phyloP scores from a whole-genome alignment of 2,888 invertebrate genomes.

The Drepanosiphum platanoidis region DNA sequence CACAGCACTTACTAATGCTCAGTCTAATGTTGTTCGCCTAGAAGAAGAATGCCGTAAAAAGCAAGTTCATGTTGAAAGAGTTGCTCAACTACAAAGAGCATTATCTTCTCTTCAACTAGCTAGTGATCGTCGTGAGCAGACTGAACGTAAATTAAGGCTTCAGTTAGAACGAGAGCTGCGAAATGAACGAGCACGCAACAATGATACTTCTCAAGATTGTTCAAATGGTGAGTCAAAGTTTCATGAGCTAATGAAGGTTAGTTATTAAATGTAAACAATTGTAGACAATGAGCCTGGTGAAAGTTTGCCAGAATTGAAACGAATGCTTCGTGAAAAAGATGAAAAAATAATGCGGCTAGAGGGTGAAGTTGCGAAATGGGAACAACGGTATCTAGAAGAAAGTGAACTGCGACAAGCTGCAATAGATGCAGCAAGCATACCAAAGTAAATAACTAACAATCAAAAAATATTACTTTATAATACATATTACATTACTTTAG shows the following conservation, averaged over 20 bases:
- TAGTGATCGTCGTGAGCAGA: constrained; percentile 85
- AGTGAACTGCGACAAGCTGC: constrained; percentile 82
- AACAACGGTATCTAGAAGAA: constrained; percentile 85
- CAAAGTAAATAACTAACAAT: constrained; percentile 70
- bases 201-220: constrained; percentile 66
- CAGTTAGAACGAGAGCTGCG: constrained; percentile 87
- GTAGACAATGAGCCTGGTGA: constrained; percentile 64
- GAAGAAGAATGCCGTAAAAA: constrained; percentile 92
- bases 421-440: constrained; percentile 81
- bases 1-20: constrained; percentile 89
- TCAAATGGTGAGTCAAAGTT: constrained; percentile 66
- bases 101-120: constrained; percentile 83
- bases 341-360: constrained; percentile 79
- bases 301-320: constrained; percentile 71
- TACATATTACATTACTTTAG: constrained; percentile 68
- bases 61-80: constrained; percentile 84
- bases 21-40: constrained; percentile 84
- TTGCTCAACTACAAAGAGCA: constrained; percentile 84
- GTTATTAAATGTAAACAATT: neutral
- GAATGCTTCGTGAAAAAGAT: constrained; percentile 75
- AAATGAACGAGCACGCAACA: constrained; percentile 69
- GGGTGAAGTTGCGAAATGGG: constrained; percentile 86
- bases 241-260: neutral
- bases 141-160: constrained; percentile 83
- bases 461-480: neutral